These are phyloP conservation scores for Enteromius unitaeniatus DNA, from an alignment of 2,797 vertebrate species.

Conservation along the genomic window DNA sequence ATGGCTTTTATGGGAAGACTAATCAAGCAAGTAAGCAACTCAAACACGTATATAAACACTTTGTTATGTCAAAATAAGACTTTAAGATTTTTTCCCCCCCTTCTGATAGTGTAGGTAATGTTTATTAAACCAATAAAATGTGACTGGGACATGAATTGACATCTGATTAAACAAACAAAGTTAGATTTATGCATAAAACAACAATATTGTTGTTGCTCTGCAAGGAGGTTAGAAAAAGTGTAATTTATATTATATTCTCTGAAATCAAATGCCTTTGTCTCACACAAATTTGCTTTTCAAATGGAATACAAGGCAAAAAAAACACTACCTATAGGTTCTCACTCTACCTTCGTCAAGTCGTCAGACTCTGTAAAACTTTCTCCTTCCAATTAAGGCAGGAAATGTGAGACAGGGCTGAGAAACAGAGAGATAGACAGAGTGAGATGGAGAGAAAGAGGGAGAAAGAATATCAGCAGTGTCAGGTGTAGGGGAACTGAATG, in stretches of 20 bases:
- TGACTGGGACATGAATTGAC: no score
- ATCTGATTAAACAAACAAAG: no score
- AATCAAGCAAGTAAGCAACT: no score
- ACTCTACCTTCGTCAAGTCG: neutral
- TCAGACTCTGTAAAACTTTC: slow-evolving; percentile 39
- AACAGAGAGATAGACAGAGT: slow-evolving; percentile 67
- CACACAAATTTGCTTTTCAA: neutral
- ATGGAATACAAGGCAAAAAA: neutral
- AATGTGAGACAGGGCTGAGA: slow-evolving; percentile 42
- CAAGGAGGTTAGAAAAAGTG: neutral
- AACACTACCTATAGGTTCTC: neutral
- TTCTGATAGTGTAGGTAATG: no score
- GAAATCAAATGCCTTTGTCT: neutral
- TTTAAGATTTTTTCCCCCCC: no score
- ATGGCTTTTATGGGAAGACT: no score
- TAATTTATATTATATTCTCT: neutral
- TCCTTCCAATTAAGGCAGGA: slow-evolving; percentile 54
- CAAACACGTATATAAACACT: no score
- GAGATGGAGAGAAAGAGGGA: slow-evolving; percentile 60
- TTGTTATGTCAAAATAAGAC: no score
- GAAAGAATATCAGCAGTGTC: slow-evolving; percentile 30
- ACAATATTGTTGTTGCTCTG: neutral
- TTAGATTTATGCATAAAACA: neutral
- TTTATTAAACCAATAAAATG: no score
- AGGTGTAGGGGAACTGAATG: slow-evolving; percentile 38